Evolutionary conservation across 1,140 invertebrate species (phyloP).

Genomic region (Apis laboriosa): DNA sequence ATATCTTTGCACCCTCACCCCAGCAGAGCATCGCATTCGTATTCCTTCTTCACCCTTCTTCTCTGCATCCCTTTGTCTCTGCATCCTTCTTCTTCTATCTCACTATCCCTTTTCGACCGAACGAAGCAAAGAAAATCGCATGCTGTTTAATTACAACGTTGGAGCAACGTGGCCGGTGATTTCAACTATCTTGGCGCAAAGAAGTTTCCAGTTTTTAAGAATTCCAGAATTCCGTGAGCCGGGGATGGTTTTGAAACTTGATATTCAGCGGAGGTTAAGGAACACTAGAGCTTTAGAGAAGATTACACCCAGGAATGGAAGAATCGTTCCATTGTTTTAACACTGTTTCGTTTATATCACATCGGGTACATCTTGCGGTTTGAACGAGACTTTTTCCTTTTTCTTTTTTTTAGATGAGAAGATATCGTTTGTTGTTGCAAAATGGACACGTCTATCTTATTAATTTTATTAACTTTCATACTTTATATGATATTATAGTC

Average conservation of each 20-base stretch:
- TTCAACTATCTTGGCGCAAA: constrained; percentile 10
- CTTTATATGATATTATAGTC: no score
- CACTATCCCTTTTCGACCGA: not conserved
- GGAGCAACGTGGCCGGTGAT: constrained; percentile 32
- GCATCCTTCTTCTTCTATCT: not conserved
- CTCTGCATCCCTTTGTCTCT: not conserved
- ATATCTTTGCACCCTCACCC: constrained; percentile 47
- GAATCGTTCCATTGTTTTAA: no score
- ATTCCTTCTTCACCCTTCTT: no score
- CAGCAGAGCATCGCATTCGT: not conserved
- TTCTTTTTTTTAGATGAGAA: no score
- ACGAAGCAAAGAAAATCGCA: not conserved
- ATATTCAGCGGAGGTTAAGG: not conserved
- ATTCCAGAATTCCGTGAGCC: not conserved
- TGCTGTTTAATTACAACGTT: constrained; percentile 50
- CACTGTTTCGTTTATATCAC: no score
- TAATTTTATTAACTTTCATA: no score
- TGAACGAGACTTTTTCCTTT: no score
- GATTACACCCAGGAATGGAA: no score
- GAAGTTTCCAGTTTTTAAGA: constrained; percentile 20
- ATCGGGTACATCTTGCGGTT: no score
- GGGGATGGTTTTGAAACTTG: not conserved
- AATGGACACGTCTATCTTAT: no score
- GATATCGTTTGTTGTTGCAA: no score
- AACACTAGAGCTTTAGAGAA: not conserved